Evolutionary conservation across 2,797 vertebrate genomes (phyloP), one percentile per base, ranked within the genome.

Genomic region (Poeciliopsis gracilis): DNA sequence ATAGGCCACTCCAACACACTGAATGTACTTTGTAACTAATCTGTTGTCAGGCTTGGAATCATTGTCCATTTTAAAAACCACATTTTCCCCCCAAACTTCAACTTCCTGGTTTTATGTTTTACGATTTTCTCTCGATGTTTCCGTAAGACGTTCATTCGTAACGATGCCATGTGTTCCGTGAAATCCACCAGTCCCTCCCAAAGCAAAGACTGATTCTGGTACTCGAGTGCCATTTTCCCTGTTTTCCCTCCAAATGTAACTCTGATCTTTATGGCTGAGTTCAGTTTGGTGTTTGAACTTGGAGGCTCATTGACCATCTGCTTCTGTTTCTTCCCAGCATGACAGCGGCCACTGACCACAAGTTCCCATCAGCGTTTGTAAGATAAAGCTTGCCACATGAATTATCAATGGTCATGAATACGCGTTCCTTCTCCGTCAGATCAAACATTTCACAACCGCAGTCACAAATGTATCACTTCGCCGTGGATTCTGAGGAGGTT

Each of bases 241-340:
- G 7, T 51, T 51, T 25, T 25, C 51, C 23, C 51, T 53, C 51
- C 51, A 25, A 53, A 53, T 53, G 23, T 10, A 53, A 3, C 51
- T 1, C 10, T 23, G 20, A 53, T 10, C 51, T 53, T 53, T 10
- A 53, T 53, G 51, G 8, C 51, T 74, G 83, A 82, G 84, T 85
- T 82, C 67, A 63, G 59, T 41, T 73, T 72, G 41, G 81, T 81
- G 85, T 77, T 72, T 82, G 81, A 74, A 75, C 89, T 79, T 75
- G 73, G 47, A 61, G 83, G 75, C 83, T 82, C 83, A 79, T 78
- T 85, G 80, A 87, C 72, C 67, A 59, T 73, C 81, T 74, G 76
- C 73, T 49, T 87, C 85, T 49, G 88, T 90, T 88, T 85, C 79
- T 83, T 79, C 63, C 75, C 41, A 23, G 72, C 74, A 70, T 66